Base-by-base conservation (phyloP, 2,888 invertebrate genomes). In the Linnaemya vulpina region DNA sequence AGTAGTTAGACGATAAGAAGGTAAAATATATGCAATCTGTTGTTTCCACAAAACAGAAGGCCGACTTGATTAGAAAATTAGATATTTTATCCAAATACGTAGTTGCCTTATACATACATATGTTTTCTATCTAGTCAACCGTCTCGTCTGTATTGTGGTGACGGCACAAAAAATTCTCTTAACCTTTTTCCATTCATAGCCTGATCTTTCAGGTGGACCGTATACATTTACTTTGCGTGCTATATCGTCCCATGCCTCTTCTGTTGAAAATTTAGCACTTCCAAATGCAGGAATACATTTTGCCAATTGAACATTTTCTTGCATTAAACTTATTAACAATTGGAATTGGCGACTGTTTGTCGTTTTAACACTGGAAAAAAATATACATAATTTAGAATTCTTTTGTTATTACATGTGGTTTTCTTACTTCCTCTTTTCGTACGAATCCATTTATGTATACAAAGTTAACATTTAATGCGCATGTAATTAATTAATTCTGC, bases 291-390 rank as follows among this genome's bases (percentile, higher is more conserved):
- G 58, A 0, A 46, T 0, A 1, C 77, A 51, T 51, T 30, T 68
- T 0, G 77, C 77, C 22, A 77, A 40, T 17, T 49, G 49, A 4
- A 30, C 9, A 46, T 77, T 77, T 49, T 51, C 38, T 40, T 60
- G 25, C 68, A 77, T 68, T 25, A 70, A 68, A 51, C 17, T 49
- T 25, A 68, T 51, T 11, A 77, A 40, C 9, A 10, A 22, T 60
- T 77, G 77, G 51, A 77, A 77, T 25, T 77, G 77, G 9, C 68
- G 68, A 62, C 68, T 77, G 3, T 77, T 77, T 15, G 77, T 77
- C n/a, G 60, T 49, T 60, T 62, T 77, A 20, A 77, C 49, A 60
- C 77, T 77, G 30, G 5, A 43, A 49, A 11, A 46, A 43, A 25
- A 58, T 30, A 58, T 8, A 15, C 35, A 20, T 55, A 30, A 13